Conservation (phyloP, 2,888 invertebrate species). For the Caenorhabditis imperialis region DNA sequence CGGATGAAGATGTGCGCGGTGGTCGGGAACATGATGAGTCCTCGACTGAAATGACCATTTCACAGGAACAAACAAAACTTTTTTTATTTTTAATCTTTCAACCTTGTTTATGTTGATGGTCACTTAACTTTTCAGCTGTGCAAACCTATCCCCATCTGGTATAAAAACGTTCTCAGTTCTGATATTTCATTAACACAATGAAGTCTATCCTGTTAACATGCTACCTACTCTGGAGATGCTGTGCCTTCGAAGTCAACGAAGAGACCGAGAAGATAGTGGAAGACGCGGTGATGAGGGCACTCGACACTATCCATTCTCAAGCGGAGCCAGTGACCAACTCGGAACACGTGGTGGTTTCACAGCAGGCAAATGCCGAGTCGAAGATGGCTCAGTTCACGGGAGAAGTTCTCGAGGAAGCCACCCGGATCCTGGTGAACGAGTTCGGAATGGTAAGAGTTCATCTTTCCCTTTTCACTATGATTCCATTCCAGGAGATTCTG, state of each 20-base stretch:
- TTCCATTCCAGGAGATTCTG: slow-evolving; percentile 36
- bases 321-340: not conserved
- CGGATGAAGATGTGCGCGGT: slow-evolving; percentile 9
- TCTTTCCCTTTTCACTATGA: too few species aligned
- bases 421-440: slow-evolving; percentile 42
- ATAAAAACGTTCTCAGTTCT: too few species aligned
- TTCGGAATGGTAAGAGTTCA: slow-evolving; percentile 40
- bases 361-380: slow-evolving; percentile 41
- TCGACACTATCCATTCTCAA: slow-evolving; percentile 12
- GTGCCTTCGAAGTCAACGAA: slow-evolving; percentile 9
- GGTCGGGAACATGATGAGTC: slow-evolving; percentile 3
- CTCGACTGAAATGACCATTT: not conserved
- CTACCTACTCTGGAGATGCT: too few species aligned
- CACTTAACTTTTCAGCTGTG: too few species aligned
- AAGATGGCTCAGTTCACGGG: slow-evolving; percentile 45
- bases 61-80: too few species aligned
- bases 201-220: too few species aligned
- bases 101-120: too few species aligned
- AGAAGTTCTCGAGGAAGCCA: slow-evolving; percentile 50
- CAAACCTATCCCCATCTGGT: too few species aligned
- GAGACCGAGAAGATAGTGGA: slow-evolving; percentile 36
- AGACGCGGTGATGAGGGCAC: slow-evolving; percentile 36
- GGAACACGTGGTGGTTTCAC: slow-evolving; percentile 37
- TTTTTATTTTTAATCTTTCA: too few species aligned
- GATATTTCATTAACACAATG: too few species aligned